Base-by-base conservation (phyloP, 1,140 invertebrate genomes). In the Pseudomyrmex sp. region DNA sequence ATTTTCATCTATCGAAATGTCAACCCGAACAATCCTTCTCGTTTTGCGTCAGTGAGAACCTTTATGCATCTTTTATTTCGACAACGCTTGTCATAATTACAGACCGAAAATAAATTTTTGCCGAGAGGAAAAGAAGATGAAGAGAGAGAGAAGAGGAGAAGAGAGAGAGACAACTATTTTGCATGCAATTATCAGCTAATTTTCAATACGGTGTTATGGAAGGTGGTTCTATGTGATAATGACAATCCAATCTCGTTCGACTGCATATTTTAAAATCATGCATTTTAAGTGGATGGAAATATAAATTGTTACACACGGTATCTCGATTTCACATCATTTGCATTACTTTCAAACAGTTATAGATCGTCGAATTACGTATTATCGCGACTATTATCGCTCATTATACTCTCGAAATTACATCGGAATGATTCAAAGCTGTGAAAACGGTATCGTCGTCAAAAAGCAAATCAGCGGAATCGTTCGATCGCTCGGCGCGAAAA, bases 1-100 rank as follows among this genome's bases (percentile, higher is more conserved):
- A 61, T 62, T 72, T 72, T 80, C 35, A 68, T 20, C 3, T 59
- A 50, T 70, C 76, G 20, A 61, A 80, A 72, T 59, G 56, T 80
- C 76, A 80, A 61, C 59, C 35, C 52, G 44, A 70, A 12, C 3
- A 48, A 23, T 59, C 50, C 20, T 61, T 59, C 23, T 10, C n/a
- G 44, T 59, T 80, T 80, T 58, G 35, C 52, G 44, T 48, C 54
- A 79, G 15, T 18, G 23, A 10, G 12, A 58, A 59, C 54, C 15
- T 59, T 79, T 69, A 26, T 50, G 48, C 10, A 48, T 79, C 20
- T 58, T 80, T 80, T 69, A 79, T 79, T 59, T 26, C 12, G 15
- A 2, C 12, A n/a, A 12, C 12, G 58, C 10, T 18, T 20, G 13
- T 35, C 5, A 58, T 68, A 46, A 77, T 77, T 2, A 1, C 20